A percentile compares a stretch with the other conserved stretches of the same genome.
Evolutionary conservation across 1,140 invertebrate species (phyloP).

Genomic region (Diorhabda elongata): DNA sequence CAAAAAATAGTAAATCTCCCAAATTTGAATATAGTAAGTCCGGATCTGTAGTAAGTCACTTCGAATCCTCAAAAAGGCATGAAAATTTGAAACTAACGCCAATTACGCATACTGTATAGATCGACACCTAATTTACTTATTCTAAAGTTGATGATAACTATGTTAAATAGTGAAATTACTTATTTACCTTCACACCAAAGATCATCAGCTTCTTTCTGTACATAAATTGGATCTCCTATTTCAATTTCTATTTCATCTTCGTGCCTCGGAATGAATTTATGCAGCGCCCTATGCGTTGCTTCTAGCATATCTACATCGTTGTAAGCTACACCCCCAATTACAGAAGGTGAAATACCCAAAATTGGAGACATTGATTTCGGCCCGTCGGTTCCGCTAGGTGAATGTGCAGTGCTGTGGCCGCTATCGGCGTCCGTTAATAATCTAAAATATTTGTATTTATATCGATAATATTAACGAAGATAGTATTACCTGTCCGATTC

Average conservation of each 20-base stretch:
- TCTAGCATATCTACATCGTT: conserved; percentile 83
- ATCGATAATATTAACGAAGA: too few relatives aligned
- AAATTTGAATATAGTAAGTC: too few relatives aligned
- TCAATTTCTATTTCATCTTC: conserved; percentile 93
- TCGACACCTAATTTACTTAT: too few relatives aligned
- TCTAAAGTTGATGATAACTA: too few relatives aligned
- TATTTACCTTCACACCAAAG: conserved; percentile 88
- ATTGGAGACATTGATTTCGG: conserved; percentile 78
- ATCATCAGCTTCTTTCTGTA: conserved; percentile 94
- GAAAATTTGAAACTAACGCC: too few relatives aligned
- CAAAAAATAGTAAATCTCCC: too few relatives aligned
- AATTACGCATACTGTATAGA: too few relatives aligned
- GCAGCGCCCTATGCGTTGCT: conserved; percentile 90
- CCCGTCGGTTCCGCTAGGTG: conserved; percentile 66
- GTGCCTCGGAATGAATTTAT: conserved; percentile 93
- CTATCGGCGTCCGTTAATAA: conserved; percentile 76
- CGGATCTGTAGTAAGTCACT: too few relatives aligned
- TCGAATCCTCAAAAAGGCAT: too few relatives aligned
- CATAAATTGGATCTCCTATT: conserved; percentile 95
- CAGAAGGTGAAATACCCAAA: conserved; percentile 50
- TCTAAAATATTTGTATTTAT: conserved; percentile 34
- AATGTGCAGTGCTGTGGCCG: conserved; percentile 84
- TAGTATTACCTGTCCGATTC: conserved; percentile 64
- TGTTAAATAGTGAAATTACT: not conserved
- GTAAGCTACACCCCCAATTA: conserved; percentile 65